These are phyloP conservation scores for Cecropterus lyciades DNA, from an alignment of 1,140 invertebrate genomes.

Conservation along the genomic window DNA sequence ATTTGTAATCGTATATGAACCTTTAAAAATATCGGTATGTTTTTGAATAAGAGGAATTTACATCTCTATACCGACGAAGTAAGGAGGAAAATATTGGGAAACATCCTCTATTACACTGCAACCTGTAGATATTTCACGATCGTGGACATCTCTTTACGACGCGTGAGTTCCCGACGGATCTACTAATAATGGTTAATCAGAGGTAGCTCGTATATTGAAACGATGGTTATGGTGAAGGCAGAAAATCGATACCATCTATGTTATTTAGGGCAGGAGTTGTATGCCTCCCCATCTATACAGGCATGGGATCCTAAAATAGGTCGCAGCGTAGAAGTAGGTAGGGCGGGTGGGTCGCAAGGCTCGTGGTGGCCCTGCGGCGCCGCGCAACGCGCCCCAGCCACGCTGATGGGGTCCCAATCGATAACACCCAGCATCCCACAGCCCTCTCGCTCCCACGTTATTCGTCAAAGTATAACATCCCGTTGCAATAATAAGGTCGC, in stretches of 20 bases:
- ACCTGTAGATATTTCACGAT: neutral
- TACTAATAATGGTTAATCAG: neutral
- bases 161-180: neutral
- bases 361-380: neutral
- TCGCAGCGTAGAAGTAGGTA: conserved; percentile 36
- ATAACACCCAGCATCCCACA: conserved; percentile 77
- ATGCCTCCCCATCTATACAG: conserved; percentile 23
- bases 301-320: conserved; percentile 35
- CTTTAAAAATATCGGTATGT: neutral
- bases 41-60: neutral
- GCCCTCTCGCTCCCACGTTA: conserved; percentile 61
- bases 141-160: neutral
- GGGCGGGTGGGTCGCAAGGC: conserved; percentile 28
- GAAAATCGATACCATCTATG: conserved; percentile 25
- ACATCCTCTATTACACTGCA: neutral
- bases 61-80: neutral
- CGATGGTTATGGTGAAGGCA: conserved; percentile 25
- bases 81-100: neutral
- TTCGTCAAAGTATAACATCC: conserved; percentile 69
- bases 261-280: conserved; percentile 34
- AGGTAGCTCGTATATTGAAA: neutral
- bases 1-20: neutral
- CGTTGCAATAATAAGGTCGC: conserved; percentile 69
- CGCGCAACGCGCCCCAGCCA: conserved; percentile 47
- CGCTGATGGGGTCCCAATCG: conserved; percentile 73